These are phyloP conservation scores for Catagonus wagneri DNA, from an alignment of 2,113 vertebrate genomes.

Conservation along the genomic window DNA sequence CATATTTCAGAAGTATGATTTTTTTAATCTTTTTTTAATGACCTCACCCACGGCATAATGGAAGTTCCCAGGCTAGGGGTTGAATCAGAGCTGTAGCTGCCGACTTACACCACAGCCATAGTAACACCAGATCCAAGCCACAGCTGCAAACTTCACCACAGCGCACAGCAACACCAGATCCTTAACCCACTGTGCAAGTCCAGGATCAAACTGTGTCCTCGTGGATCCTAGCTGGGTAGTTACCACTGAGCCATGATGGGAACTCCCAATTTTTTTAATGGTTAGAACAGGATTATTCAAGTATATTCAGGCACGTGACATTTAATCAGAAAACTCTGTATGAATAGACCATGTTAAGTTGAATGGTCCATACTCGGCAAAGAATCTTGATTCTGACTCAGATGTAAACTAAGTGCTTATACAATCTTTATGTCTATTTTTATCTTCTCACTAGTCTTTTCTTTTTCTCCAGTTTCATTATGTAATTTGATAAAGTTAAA, in stretches of 20 bases:
- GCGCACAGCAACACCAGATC: too few relatives aligned
- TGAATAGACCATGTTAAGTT: not conserved
- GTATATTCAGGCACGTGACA: not conserved
- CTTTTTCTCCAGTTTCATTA: constrained; percentile 29
- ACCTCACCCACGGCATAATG: too few relatives aligned
- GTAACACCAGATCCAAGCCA: too few relatives aligned
- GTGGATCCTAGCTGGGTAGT: too few relatives aligned
- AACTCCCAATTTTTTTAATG: not conserved
- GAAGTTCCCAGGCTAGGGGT: too few relatives aligned
- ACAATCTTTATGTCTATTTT: constrained; percentile 10
- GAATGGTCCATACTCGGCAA: not conserved
- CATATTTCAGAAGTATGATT: constrained; percentile 42
- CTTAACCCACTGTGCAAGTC: too few relatives aligned
- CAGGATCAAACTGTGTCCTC: too few relatives aligned
- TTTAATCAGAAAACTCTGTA: constrained; percentile 2
- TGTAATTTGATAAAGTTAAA: constrained; percentile 42
- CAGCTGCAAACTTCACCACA: too few relatives aligned
- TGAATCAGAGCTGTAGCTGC: too few relatives aligned
- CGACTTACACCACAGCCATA: too few relatives aligned
- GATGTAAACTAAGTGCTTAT: not conserved
- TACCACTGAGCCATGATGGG: too few relatives aligned
- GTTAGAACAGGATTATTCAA: not conserved
- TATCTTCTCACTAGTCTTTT: not conserved
- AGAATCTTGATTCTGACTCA: constrained; percentile 20
- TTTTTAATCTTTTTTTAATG: not conserved